Evolutionary conservation across 2,888 invertebrate genomes (phyloP).

Genomic region (Hofmannophila pseudospretella): DNA sequence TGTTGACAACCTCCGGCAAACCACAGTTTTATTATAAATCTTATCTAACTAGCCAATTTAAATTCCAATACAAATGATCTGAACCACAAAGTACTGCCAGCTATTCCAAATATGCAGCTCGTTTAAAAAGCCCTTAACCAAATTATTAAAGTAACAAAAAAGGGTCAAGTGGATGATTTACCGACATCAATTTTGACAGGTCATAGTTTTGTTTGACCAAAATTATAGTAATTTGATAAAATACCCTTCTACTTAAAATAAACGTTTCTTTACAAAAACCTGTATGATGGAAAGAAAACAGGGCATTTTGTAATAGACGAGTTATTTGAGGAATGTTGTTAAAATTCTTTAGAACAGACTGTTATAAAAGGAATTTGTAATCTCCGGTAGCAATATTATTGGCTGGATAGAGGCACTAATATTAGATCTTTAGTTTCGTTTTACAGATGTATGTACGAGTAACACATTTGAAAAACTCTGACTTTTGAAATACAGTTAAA

Average conservation of each 20-base stretch:
- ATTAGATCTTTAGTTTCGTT: too few species aligned
- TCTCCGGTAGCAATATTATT: conserved; percentile 28
- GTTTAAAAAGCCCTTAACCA: conserved; percentile 74
- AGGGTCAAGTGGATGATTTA: conserved; percentile 69
- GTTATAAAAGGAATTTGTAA: conserved; percentile 26
- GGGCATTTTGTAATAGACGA: conserved; percentile 50
- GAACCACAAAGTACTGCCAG: conserved; percentile 63
- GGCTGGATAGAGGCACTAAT: not conserved
- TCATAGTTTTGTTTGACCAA: conserved; percentile 70
- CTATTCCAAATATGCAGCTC: conserved; percentile 66
- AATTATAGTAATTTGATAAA: conserved; percentile 77
- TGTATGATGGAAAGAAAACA: conserved; percentile 42
- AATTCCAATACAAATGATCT: conserved; percentile 63
- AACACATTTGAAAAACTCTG: too few species aligned
- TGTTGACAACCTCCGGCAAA: not conserved
- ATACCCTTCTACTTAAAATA: conserved; percentile 70
- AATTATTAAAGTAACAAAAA: conserved; percentile 71
- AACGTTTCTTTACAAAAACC: conserved; percentile 49
- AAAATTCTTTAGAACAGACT: conserved; percentile 15
- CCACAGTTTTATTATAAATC: conserved; percentile 14
- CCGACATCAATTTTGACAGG: conserved; percentile 73
- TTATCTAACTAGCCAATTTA: conserved; percentile 58
- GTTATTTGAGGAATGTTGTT: conserved; percentile 51
- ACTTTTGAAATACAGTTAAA: too few species aligned
- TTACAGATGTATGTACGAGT: too few species aligned